These are phyloP conservation scores for Pardalotus punctatus DNA, from an alignment of 2,113 vertebrate genomes.

Conservation along the genomic window DNA sequence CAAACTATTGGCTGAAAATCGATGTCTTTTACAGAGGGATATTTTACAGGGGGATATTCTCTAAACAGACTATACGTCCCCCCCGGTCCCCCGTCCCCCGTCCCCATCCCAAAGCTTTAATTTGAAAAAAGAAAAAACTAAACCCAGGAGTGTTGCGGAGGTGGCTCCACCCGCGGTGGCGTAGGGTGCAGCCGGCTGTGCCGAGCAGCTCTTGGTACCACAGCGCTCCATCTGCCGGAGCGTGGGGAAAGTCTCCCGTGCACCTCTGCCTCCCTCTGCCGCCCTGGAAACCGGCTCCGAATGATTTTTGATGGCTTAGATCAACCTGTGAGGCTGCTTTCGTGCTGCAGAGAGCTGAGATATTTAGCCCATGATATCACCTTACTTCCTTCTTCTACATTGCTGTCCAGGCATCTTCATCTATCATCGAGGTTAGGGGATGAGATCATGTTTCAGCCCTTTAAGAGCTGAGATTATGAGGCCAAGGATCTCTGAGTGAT, in stretches of 20 bases:
- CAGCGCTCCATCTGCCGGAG: conserved; percentile 22
- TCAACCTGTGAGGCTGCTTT: not conserved
- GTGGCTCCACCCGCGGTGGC: accelerated
- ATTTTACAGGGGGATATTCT: not conserved
- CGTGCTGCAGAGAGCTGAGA: not conserved
- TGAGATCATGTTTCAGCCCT: not conserved
- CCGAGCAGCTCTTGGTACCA: not conserved
- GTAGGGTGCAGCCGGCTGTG: accelerated
- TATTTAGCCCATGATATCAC: not conserved
- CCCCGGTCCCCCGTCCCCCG: no score
- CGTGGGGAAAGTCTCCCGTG: not conserved
- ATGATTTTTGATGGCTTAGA: not conserved
- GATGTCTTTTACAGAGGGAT: not conserved
- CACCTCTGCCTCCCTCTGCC: not conserved
- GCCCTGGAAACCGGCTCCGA: not conserved
- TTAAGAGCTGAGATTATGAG: not conserved
- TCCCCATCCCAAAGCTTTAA: not conserved
- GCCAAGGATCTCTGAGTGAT: not conserved
- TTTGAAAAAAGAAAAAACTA: not conserved
- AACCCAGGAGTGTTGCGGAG: accelerated
- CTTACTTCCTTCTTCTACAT: not conserved
- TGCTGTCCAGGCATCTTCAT: not conserved
- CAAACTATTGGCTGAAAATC: not conserved
- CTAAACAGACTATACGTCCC: no score
- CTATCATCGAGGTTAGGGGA: not conserved